Conservation (phyloP, 2,797 vertebrate species). For the Pantherophis alleghaniensis region DNA sequence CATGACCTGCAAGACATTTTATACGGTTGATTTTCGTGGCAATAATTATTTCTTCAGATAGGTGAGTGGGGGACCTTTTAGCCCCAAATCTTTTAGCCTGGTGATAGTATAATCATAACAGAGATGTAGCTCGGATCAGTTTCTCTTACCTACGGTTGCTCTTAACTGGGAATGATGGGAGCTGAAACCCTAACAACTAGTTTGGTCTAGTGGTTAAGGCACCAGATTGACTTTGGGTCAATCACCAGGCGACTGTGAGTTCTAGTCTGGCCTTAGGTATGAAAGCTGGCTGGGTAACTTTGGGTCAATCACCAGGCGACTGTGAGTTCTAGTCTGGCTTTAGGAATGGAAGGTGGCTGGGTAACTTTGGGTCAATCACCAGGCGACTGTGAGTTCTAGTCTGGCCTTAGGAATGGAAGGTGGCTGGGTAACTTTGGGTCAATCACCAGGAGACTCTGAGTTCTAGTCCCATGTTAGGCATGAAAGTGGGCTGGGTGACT, state of each 20-base stretch:
- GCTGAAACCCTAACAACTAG: neutral
- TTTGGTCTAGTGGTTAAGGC: neutral
- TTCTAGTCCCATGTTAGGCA: too few relatives aligned
- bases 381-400: neutral
- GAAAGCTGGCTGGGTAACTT: too few relatives aligned
- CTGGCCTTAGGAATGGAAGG: too few relatives aligned
- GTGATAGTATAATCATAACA: neutral
- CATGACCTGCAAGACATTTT: slow-evolving; percentile 81
- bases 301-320: neutral
- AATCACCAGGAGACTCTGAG: too few relatives aligned
- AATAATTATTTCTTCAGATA: neutral
- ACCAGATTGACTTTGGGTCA: neutral
- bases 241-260: too few relatives aligned
- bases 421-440: too few relatives aligned
- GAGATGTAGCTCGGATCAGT: neutral
- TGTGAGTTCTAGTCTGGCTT: too few relatives aligned
- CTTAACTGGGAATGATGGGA: neutral
- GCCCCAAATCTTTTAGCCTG: neutral
- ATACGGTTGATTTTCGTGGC: neutral
- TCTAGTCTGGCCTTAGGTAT: too few relatives aligned
- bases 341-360: too few relatives aligned
- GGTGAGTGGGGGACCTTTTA: neutral
- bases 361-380: too few relatives aligned
- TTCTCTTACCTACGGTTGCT: neutral
- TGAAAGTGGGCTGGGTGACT: too few relatives aligned